A percentile compares a stretch with the other conserved stretches of the same genome.
Conservation (phyloP, 2,113 vertebrate species). For the Atherinomorus stipes region DNA sequence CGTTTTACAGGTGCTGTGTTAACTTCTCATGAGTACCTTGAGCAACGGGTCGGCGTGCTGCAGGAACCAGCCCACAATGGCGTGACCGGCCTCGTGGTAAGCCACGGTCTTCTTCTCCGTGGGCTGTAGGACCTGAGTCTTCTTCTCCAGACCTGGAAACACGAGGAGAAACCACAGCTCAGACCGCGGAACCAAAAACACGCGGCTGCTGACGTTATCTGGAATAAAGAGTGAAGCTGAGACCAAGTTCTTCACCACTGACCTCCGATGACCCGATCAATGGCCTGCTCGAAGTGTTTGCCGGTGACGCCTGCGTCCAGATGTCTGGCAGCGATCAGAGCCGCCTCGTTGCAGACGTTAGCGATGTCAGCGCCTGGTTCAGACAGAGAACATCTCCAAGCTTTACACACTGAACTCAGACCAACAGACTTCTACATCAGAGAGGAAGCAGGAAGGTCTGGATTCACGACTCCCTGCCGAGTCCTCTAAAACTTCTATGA, state of each 20-base stretch:
- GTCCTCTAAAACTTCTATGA: no score
- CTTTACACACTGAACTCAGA: no score
- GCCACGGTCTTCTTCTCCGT: conserved; percentile 98
- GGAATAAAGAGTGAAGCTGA: not conserved
- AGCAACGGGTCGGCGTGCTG: conserved; percentile 96
- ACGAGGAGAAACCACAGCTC: not conserved
- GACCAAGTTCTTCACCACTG: conserved; percentile 43
- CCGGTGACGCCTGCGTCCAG: conserved; percentile 89
- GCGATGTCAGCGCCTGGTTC: conserved; percentile 94
- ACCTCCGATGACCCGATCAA: conserved; percentile 98
- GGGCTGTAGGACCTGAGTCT: conserved; percentile 96
- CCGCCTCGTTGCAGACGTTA: conserved; percentile 98
- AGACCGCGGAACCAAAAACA: not conserved
- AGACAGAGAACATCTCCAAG: not conserved
- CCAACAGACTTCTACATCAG: no score
- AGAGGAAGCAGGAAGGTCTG: no score
- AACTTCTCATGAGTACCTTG: conserved; percentile 82
- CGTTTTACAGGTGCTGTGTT: no score
- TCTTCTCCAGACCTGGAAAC: conserved; percentile 92
- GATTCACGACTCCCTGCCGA: no score
- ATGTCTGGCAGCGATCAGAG: conserved; percentile 95
- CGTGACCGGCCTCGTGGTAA: conserved; percentile 94
- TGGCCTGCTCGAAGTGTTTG: conserved; percentile 98
- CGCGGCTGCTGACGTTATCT: no score
- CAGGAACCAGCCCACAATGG: conserved; percentile 95